A percentile compares a stretch with the other conserved stretches of the same genome.
These are phyloP conservation scores for Margaritifera margaritifera DNA, from an alignment of 2,888 invertebrate genomes.

Conservation along the genomic window DNA sequence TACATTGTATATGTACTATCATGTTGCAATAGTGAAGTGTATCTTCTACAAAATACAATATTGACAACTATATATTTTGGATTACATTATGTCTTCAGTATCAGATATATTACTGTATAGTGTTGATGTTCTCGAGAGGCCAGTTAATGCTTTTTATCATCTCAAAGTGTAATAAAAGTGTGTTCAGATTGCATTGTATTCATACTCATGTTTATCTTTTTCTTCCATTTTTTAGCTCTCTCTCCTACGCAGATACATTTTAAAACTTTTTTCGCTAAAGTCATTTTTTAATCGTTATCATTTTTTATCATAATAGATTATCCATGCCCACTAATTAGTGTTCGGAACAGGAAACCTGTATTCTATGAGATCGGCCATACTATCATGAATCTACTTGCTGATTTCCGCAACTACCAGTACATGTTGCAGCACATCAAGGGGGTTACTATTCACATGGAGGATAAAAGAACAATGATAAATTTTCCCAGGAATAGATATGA, in stretches of 20 bases:
- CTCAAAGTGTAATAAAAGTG: too few relatives aligned
- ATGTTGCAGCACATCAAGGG: constrained; percentile 85
- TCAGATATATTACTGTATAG: too few relatives aligned
- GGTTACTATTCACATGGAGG: constrained; percentile 87
- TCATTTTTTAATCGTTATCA: not conserved
- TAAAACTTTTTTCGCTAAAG: not conserved
- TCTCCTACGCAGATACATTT: not conserved
- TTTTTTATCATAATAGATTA: constrained; percentile 77
- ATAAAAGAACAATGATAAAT: constrained; percentile 83
- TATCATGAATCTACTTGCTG: constrained; percentile 88
- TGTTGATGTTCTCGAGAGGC: too few relatives aligned
- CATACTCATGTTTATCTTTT: not conserved
- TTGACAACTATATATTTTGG: too few relatives aligned
- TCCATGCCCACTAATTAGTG: constrained; percentile 87
- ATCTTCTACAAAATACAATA: too few relatives aligned
- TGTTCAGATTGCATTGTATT: not conserved
- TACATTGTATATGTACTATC: too few relatives aligned
- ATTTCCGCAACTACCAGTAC: constrained; percentile 88
- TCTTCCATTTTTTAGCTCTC: not conserved
- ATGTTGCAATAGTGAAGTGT: too few relatives aligned
- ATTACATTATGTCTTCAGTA: too few relatives aligned
- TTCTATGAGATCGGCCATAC: constrained; percentile 91
- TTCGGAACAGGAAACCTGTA: constrained; percentile 84
- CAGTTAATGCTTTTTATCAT: too few relatives aligned
- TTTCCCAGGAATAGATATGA: constrained; percentile 83